Evolutionary conservation across 1,140 invertebrate genomes (phyloP), one percentile per base, ranked within the genome.

Genomic region (Drosophila kepulauana): DNA sequence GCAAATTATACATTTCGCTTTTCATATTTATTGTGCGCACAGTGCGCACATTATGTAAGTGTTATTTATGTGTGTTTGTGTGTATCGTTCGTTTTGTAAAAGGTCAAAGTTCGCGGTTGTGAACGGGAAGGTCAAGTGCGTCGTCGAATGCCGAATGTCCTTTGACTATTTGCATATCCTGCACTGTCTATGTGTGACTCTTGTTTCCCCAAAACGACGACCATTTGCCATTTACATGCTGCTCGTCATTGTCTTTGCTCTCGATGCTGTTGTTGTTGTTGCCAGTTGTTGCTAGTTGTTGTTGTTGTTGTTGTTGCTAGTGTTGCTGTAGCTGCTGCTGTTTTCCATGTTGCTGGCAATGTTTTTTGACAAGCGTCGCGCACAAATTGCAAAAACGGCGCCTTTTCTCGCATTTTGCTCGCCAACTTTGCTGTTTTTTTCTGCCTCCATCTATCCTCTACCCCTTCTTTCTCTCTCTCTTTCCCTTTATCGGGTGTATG

Each of bases 361-460:
- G 20, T 33, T 72, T 72, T 77, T 87, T 79, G 75, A 72, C 71
- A 76, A 85, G 68, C 78, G 70, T 73, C 72, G 75, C 82, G 75
- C 71, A 82, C 82, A 87, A 87, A 88, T 88, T 88, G 80, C 84
- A 80, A 82, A 82, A 79, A 74, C 76, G 80, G 69, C 82, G 82
- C 84, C 79, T 78, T 65, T 64, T 57, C 70, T 82, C 72, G 52
- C 79, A 86, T 86, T 85, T 80, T 68, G 48, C 52, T 56, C 62
- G 11, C 49, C 48, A 54, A 13, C 30, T 48, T 45, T 76, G 13
- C 11, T 10, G 38, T 59, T 71, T 66, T 45, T 16, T 58, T 49
- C 16, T n/a, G 35, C 35, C 7, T 10, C 6, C 35, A 7, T 8
- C 35, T 20, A 20, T 3, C 3, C 20, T 20, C 16, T 20, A 20